A percentile compares a stretch with the other conserved stretches of the same genome.
Evolutionary conservation across 2,113 vertebrate species (phyloP).

Genomic region (Tetrax tetrax): DNA sequence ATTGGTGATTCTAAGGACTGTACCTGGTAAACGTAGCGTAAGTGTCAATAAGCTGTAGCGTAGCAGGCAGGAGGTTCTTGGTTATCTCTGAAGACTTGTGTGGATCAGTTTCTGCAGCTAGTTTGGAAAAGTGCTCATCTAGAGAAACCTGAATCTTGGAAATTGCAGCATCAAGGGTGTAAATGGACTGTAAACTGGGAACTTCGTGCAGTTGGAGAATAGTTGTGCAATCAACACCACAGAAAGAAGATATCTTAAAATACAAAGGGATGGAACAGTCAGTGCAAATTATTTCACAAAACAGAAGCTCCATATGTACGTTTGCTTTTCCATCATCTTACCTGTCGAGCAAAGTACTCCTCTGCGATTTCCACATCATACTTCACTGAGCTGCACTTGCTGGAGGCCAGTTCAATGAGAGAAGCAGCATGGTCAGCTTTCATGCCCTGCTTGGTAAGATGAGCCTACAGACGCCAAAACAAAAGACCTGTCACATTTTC

Average conservation of each 20-base stretch:
- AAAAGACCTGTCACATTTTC: background rate
- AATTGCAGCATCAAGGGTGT: conserved; percentile 93
- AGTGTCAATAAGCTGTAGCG: conserved; percentile 90
- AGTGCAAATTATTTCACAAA: background rate
- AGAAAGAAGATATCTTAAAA: conserved; percentile 93
- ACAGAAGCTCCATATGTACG: rapidly evolving
- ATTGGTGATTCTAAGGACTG: background rate
- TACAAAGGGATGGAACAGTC: background rate
- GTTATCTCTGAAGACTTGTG: conserved; percentile 92
- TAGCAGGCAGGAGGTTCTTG: conserved; percentile 94
- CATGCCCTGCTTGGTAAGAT: conserved; percentile 93
- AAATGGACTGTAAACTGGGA: conserved; percentile 94
- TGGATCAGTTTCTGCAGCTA: conserved; percentile 89
- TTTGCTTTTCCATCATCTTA: conserved; percentile 6
- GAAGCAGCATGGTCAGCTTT: conserved; percentile 89
- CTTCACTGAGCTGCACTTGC: conserved; percentile 91
- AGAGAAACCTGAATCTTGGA: conserved; percentile 98
- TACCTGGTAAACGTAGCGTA: conserved; percentile 93
- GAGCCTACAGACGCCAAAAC: conserved; percentile 78
- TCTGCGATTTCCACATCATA: conserved; percentile 96
- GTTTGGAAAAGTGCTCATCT: conserved; percentile 94
- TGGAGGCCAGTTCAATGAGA: conserved; percentile 83
- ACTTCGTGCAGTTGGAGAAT: conserved; percentile 90
- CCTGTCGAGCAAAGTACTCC: conserved; percentile 97
- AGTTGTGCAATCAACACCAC: conserved; percentile 85